A percentile compares a stretch with the other conserved stretches of the same genome.
These are phyloP conservation scores for Peromyscus leucopus DNA, from an alignment of 2,113 vertebrate species.

Conservation along the genomic window DNA sequence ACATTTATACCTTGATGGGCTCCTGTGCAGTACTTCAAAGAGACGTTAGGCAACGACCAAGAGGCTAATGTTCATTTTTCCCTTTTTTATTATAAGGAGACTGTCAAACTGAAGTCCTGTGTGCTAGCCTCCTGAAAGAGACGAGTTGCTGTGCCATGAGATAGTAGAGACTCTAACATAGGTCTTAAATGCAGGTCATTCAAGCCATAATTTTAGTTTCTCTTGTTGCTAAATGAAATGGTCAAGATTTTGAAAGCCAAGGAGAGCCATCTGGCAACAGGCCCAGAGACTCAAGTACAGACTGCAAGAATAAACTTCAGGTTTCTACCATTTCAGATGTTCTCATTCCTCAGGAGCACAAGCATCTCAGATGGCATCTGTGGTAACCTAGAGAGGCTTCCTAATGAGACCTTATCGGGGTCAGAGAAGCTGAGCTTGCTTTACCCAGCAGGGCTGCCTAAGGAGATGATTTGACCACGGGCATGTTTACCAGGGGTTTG, in stretches of 20 bases:
- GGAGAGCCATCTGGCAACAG: neutral
- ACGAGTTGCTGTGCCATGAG: neutral
- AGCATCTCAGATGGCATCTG: neutral
- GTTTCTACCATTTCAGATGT: neutral
- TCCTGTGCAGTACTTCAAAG: constrained; percentile 21
- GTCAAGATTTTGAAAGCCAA: constrained; percentile 33
- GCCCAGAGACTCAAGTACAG: neutral
- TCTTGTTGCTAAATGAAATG: neutral
- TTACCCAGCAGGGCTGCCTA: too few species aligned
- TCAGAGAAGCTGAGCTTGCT: too few species aligned
- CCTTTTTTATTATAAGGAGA: constrained; percentile 30
- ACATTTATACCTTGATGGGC: neutral
- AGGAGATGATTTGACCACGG: too few species aligned
- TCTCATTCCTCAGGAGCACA: constrained; percentile 42
- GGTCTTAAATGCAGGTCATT: neutral
- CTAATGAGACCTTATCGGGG: too few species aligned
- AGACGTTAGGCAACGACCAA: neutral
- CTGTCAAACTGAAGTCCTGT: neutral
- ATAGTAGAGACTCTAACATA: neutral
- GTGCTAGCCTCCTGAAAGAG: constrained; percentile 32
- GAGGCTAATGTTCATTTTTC: neutral
- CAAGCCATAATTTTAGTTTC: neutral
- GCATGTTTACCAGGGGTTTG: too few species aligned
- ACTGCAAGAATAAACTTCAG: neutral
- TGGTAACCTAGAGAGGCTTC: too few species aligned